Conservation (phyloP, 2,888 invertebrate genomes). For the Metalampra italica region DNA sequence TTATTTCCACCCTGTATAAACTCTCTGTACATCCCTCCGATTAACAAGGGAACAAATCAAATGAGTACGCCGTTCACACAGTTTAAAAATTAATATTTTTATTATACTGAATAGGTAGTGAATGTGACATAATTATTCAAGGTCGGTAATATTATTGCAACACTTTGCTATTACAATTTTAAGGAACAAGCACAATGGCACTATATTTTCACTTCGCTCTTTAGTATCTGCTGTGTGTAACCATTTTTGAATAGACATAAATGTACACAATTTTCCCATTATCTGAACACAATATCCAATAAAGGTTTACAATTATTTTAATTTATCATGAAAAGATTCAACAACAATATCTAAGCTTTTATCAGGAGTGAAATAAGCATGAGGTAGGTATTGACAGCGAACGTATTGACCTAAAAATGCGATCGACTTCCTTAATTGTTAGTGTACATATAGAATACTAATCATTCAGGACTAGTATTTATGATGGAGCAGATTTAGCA, state of each 20-base stretch:
- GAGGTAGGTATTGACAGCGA: no score
- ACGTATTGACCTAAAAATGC: neutral
- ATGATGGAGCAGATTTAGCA: conserved; percentile 20
- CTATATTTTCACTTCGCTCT: conserved; percentile 27
- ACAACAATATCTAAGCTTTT: neutral
- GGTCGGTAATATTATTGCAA: conserved; percentile 41
- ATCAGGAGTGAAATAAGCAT: no score
- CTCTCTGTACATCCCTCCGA: no score
- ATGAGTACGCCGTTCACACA: no score
- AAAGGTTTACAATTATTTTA: conserved; percentile 10
- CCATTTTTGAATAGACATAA: neutral
- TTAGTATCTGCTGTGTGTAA: conserved; percentile 11
- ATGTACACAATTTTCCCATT: no score
- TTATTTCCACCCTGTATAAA: no score
- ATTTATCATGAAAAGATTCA: conserved; percentile 14
- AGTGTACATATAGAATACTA: conserved; percentile 2
- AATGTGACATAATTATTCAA: conserved; percentile 49
- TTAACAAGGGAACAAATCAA: no score
- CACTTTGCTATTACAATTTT: conserved; percentile 26
- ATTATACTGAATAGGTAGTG: conserved; percentile 50
- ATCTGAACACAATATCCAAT: no score
- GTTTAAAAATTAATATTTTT: conserved; percentile 65
- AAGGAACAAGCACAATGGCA: conserved; percentile 67
- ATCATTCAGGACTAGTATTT: conserved; percentile 22
- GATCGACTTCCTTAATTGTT: neutral